These are phyloP conservation scores for Megaleporinus macrocephalus DNA, from an alignment of 2,113 vertebrate genomes.

Conservation along the genomic window DNA sequence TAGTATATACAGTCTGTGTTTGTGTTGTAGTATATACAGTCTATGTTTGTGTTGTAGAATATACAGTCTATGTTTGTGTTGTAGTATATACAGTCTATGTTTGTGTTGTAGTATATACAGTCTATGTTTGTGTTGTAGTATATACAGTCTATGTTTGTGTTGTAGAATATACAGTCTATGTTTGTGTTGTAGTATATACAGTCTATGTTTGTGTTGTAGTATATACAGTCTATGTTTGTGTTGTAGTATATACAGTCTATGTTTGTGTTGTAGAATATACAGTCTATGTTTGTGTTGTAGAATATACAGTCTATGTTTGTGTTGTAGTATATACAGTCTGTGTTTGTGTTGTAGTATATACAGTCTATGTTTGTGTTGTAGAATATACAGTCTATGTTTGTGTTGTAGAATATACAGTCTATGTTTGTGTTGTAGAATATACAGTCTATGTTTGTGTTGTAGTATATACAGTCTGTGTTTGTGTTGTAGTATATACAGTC, in stretches of 20 bases:
- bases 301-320: neutral
- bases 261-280: neutral
- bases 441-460: neutral
- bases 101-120: too few relatives aligned
- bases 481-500: neutral
- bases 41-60: too few relatives aligned
- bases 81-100: too few relatives aligned
- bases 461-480: neutral
- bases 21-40: neutral
- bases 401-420: neutral
- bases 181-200: too few relatives aligned
- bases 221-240: neutral
- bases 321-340: too few relatives aligned
- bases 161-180: too few relatives aligned
- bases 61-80: too few relatives aligned
- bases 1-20: neutral
- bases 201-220: too few relatives aligned
- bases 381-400: neutral
- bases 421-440: neutral
- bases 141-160: too few relatives aligned
- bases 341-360: neutral
- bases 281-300: neutral
- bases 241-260: neutral
- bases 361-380: neutral
- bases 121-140: too few relatives aligned